These are phyloP conservation scores for Caloenas nicobarica DNA, from an alignment of 2,113 vertebrate genomes.

Conservation along the genomic window DNA sequence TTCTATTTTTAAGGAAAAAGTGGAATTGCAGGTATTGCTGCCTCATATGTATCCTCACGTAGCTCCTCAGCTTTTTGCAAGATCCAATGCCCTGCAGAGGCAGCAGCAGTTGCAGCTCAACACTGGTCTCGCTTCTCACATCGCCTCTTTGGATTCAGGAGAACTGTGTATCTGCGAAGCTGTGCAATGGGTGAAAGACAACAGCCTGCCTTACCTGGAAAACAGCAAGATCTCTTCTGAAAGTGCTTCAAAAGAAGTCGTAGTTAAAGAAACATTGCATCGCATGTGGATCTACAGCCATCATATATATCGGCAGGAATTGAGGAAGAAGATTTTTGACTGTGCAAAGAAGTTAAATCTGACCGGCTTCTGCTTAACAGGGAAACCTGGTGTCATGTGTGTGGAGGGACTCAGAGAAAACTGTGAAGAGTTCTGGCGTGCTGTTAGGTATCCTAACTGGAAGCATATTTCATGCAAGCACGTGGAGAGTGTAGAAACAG, in stretches of 20 bases:
- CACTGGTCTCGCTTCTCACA: constrained; percentile 56
- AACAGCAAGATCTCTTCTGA: neutral
- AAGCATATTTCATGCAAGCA: constrained; percentile 83
- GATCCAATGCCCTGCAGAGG: constrained; percentile 69
- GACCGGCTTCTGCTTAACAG: constrained; percentile 80
- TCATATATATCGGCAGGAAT: constrained; percentile 79
- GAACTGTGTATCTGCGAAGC: constrained; percentile 72
- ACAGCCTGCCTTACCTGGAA: constrained; percentile 61
- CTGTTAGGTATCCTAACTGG: constrained; percentile 79
- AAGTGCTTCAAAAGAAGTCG: neutral
- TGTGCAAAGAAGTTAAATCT: constrained; percentile 74
- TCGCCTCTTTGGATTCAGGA: constrained; percentile 68
- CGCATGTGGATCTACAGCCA: constrained; percentile 84
- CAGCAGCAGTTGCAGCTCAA: constrained; percentile 77
- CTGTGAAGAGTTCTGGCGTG: constrained; percentile 80
- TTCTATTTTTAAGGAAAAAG: constrained; percentile 68
- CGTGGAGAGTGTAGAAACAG: constrained; percentile 57
- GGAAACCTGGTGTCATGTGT: constrained; percentile 81
- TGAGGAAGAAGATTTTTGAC: constrained; percentile 80
- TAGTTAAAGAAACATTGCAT: constrained; percentile 42
- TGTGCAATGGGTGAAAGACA: constrained; percentile 78
- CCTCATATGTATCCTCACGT: constrained; percentile 72
- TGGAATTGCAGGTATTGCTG: constrained; percentile 76
- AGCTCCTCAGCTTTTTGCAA: constrained; percentile 72
- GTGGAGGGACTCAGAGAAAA: constrained; percentile 72